These are phyloP conservation scores for Drosophila pandora DNA, from an alignment of 1,140 invertebrate genomes.

Conservation along the genomic window DNA sequence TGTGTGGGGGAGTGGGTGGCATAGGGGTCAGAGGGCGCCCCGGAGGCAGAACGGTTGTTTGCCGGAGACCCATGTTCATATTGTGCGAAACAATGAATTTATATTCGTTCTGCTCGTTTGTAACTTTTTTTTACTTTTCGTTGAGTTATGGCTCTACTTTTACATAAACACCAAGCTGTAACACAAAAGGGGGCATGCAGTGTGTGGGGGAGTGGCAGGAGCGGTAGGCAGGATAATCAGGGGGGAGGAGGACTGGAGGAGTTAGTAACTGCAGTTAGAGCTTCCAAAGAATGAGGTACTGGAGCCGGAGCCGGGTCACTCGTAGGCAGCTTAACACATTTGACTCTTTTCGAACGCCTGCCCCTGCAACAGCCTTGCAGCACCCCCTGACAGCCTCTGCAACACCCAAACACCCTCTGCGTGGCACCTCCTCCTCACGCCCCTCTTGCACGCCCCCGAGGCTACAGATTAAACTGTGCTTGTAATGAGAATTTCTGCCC, in stretches of 20 bases:
- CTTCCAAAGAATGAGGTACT: constrained; percentile 21
- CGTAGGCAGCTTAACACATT: constrained; percentile 57
- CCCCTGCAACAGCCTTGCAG: background rate
- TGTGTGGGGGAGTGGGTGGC: too few species aligned
- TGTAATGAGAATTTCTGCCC: constrained; percentile 77
- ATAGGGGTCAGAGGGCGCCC: too few species aligned
- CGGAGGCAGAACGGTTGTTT: constrained; percentile 8
- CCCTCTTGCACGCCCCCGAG: constrained; percentile 2
- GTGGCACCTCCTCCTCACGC: background rate
- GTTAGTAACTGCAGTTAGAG: constrained; percentile 31
- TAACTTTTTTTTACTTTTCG: constrained; percentile 17
- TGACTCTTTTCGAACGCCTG: constrained; percentile 43
- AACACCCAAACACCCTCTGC: background rate
- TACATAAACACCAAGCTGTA: constrained; percentile 41
- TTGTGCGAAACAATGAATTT: constrained; percentile 79
- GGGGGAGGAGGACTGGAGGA: background rate
- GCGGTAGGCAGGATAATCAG: background rate
- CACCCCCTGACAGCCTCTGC: too few species aligned
- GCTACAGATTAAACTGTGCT: constrained; percentile 75
- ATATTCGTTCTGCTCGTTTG: constrained; percentile 46
- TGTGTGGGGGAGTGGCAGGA: background rate
- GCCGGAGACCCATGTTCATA: constrained; percentile 50
- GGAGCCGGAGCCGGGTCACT: constrained; percentile 14
- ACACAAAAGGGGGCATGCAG: background rate
- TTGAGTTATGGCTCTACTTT: constrained; percentile 43